Evolutionary conservation across 2,797 vertebrate genomes (phyloP), one percentile per base, ranked within the genome.

Genomic region (Catamblyrhynchus diadema): DNA sequence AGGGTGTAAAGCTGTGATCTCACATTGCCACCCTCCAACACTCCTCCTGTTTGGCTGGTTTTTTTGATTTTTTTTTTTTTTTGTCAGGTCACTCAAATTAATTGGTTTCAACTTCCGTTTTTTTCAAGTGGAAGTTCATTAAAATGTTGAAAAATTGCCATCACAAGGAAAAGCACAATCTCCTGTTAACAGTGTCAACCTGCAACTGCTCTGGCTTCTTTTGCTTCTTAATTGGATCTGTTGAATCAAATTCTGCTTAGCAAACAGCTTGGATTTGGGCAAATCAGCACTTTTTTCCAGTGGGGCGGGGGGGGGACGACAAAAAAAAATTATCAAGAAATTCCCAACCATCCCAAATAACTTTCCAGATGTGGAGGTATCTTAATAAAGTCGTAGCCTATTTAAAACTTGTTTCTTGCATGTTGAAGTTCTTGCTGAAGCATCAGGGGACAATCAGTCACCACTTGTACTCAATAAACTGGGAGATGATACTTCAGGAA

Each of bases 71-170:
- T 44, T 18, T 14, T 12, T 51, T 89, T 22, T 51, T 18, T 12
- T 24, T 41, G 10, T 92, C 81, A 78, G 74, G 67, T 73, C 85
- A 64, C 16, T 77, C 53, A 85, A 82, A 96, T 92, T 96, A 95
- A 94, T 90, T 90, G 87, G 67, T 90, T 89, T 88, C 81, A 77
- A 60, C 33, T 69, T 48, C 24, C 48, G 74, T 64, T 65, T 66
- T 51, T 20, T 35, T 1, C 35, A 69, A 83, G 51, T 51, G 84
- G 74, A 82, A 92, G 73, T 94, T 95, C 87, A 94, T 95, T 94
- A 95, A 83, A 91, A 91, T 78, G 33, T 94, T 94, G 82, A 94
- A 90, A 94, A 95, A 66, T 86, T 95, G 90, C 81, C 86, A 88
- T 93, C 70, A 65, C 28, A 53, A 72, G 62, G 80, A 95, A 95